Conservation (phyloP, 1,140 invertebrate genomes). For the Arctopsyche grandis region DNA sequence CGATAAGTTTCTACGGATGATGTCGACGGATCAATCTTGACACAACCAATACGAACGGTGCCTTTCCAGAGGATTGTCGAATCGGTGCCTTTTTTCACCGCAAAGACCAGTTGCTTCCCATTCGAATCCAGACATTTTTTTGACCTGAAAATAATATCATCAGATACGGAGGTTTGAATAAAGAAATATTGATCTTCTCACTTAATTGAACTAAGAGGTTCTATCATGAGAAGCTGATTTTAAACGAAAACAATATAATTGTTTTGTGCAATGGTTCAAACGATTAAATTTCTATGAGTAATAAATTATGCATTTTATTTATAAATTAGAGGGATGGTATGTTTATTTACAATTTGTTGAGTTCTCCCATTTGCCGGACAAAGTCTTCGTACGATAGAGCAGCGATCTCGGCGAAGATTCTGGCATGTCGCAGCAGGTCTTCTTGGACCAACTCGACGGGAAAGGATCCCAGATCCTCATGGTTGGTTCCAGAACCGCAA, state of each 20-base stretch:
- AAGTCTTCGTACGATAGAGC: slow-evolving; percentile 67
- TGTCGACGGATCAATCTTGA: slow-evolving; percentile 68
- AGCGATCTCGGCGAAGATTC: slow-evolving; percentile 61
- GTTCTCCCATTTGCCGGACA: slow-evolving; percentile 61
- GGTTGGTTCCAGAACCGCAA: not conserved
- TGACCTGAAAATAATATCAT: slow-evolving; percentile 62
- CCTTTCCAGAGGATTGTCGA: slow-evolving; percentile 75
- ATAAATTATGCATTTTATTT: no score
- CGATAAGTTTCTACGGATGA: slow-evolving; percentile 68
- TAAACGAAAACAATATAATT: not conserved
- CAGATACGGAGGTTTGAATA: no score
- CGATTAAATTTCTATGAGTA: no score
- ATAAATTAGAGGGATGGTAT: no score
- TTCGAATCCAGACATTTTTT: slow-evolving; percentile 69
- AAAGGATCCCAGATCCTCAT: slow-evolving; percentile 28
- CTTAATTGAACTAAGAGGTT: no score
- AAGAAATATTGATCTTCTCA: slow-evolving; percentile 30
- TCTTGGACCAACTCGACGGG: slow-evolving; percentile 46
- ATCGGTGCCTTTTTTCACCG: slow-evolving; percentile 73
- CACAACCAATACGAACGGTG: slow-evolving; percentile 73
- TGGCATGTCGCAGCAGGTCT: slow-evolving; percentile 56
- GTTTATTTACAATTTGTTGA: slow-evolving; percentile 65
- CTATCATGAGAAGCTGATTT: not conserved
- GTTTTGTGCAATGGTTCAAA: slow-evolving; percentile 23
- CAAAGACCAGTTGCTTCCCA: slow-evolving; percentile 74